Percentiles rank a stretch among this genome's conserved stretches.
phyloP scores from a whole-genome alignment of 2,113 vertebrate species.

The Anguilla rostrata region DNA sequence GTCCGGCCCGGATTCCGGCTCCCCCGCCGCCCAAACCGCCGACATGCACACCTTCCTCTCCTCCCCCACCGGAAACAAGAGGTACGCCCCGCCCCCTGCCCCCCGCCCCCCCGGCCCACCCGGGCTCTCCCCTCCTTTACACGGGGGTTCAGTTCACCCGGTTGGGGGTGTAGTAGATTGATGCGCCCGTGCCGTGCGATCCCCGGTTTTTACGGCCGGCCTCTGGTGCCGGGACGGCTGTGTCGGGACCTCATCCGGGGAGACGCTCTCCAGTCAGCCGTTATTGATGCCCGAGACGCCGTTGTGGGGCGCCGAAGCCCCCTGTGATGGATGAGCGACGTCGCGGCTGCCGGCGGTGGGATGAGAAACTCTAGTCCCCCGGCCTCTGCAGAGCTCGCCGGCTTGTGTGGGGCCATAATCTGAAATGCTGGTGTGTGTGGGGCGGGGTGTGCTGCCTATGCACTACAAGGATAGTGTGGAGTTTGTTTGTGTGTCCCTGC shows the following conservation, averaged over 20 bases:
- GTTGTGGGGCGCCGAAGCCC: background rate
- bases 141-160: background rate
- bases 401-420: background rate
- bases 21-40: slow-evolving; percentile 59
- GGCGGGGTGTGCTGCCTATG: background rate
- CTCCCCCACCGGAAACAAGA: slow-evolving; percentile 87
- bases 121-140: no score
- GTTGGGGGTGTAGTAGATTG: background rate
- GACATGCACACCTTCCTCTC: slow-evolving; percentile 87
- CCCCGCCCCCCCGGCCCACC: no score
- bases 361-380: background rate
- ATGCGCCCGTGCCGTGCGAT: background rate
- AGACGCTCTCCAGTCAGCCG: background rate
- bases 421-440: background rate
- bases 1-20: slow-evolving; percentile 54
- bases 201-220: no score
- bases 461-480: background rate
- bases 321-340: background rate
- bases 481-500: background rate
- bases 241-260: background rate
- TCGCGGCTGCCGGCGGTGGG: background rate
- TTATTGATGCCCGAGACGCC: background rate
- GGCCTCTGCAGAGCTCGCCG: background rate
- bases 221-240: background rate
- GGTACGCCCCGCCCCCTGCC: slow-evolving; percentile 56